Evolutionary conservation across 2,113 vertebrate species (phyloP).

Genomic region (Ibidorhyncha struthersii): DNA sequence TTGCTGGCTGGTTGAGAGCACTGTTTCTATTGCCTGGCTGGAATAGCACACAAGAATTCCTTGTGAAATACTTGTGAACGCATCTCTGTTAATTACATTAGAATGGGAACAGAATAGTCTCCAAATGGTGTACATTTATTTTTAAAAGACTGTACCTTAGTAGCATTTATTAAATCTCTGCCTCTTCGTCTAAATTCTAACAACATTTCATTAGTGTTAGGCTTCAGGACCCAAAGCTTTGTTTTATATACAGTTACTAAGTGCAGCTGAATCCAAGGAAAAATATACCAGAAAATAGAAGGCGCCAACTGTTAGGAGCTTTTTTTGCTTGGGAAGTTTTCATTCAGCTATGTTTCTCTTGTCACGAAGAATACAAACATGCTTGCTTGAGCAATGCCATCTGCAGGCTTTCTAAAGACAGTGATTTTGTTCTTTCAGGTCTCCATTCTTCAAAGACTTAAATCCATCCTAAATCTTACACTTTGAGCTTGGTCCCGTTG

Average conservation of each 20-base stretch:
- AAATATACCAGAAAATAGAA: not conserved
- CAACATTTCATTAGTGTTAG: not conserved
- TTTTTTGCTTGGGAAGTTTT: not conserved
- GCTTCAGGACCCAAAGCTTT: not conserved
- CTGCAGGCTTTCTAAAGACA: not conserved
- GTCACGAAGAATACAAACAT: not conserved
- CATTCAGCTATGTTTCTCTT: not conserved
- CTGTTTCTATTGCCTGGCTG: not conserved
- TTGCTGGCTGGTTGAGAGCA: not conserved
- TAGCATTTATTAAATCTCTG: not conserved
- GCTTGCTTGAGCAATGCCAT: conserved; percentile 13
- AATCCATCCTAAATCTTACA: not conserved
- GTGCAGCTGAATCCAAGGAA: not conserved
- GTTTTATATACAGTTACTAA: not conserved
- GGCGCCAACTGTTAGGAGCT: not conserved
- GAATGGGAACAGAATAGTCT: not conserved
- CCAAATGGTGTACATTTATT: not conserved
- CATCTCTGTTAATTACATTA: not conserved
- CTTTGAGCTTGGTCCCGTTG: not conserved
- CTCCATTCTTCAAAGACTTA: not conserved
- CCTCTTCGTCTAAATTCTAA: not conserved
- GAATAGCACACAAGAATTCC: not conserved
- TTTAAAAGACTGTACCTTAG: not conserved
- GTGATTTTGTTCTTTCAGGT: not conserved
- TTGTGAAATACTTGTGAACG: not conserved